Conservation (phyloP, 2,888 invertebrate genomes). For the Prosapia bicincta region DNA sequence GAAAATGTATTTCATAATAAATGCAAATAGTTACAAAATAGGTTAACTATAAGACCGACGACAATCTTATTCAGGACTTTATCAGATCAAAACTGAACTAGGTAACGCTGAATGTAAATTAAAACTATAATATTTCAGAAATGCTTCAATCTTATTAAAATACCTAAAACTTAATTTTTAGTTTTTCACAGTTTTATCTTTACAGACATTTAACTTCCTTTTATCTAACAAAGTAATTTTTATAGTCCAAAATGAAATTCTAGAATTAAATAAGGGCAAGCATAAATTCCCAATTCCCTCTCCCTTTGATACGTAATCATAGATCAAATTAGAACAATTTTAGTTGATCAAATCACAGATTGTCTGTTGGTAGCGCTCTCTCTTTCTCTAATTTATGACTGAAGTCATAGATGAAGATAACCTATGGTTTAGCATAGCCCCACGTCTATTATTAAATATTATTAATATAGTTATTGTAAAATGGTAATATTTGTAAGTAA, state of each 20-base stretch:
- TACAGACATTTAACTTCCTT: no score
- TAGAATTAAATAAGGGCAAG: not conserved
- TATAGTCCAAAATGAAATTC: not conserved
- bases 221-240: not conserved
- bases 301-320: not conserved
- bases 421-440: conserved; percentile 2
- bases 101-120: no score
- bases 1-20: no score
- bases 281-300: not conserved
- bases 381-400: not conserved
- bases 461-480: conserved; percentile 36
- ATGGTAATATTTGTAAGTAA: conserved; percentile 38
- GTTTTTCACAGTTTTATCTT: no score
- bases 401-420: conserved; percentile 7
- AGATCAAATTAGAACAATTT: conserved; percentile 1
- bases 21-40: no score
- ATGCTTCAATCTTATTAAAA: no score
- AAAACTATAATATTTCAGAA: no score
- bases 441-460: conserved; percentile 15
- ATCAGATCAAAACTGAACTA: no score
- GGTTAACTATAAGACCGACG: no score
- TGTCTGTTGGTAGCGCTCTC: not conserved
- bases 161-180: no score
- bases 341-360: not conserved
- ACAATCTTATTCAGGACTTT: no score